Percentiles rank a stretch among this genome's conserved stretches.
Conservation (phyloP, 2,113 vertebrate species). For the Tympanuchus pallidicinctus region DNA sequence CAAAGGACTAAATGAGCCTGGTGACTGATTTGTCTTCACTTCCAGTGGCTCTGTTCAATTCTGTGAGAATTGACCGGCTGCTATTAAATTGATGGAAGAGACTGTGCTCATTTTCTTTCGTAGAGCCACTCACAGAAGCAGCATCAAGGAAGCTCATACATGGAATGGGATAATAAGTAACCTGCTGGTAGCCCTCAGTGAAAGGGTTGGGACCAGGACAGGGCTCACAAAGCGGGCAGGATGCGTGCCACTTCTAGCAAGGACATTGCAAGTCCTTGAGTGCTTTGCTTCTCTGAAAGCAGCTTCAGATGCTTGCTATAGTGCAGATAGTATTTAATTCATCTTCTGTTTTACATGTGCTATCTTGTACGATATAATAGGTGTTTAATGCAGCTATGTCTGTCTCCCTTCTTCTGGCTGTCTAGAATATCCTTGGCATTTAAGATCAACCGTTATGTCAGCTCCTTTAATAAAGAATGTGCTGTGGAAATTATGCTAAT, state of each 20-base stretch:
- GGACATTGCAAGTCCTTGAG: neutral
- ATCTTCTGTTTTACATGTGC: neutral
- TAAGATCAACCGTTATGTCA: slow-evolving; percentile 69
- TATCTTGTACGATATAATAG: neutral
- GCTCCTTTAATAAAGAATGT: slow-evolving; percentile 78
- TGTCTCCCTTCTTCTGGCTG: slow-evolving; percentile 10
- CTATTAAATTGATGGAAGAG: neutral
- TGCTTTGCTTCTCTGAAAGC: neutral
- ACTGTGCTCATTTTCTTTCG: neutral
- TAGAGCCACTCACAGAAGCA: neutral
- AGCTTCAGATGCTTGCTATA: neutral
- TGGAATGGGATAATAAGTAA: neutral
- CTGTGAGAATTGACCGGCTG: neutral
- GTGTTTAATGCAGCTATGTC: slow-evolving; percentile 15
- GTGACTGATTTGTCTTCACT: neutral
- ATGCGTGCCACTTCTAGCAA: neutral
- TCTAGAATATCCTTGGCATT: slow-evolving; percentile 61
- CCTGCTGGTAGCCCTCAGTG: neutral
- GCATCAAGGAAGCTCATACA: neutral
- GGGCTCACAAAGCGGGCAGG: neutral
- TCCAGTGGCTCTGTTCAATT: neutral
- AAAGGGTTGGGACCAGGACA: neutral
- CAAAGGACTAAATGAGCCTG: neutral
- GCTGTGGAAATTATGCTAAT: slow-evolving; percentile 80
- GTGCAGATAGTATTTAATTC: neutral